Evolutionary conservation across 2,888 invertebrate genomes (phyloP).

Genomic region (Oscheius myriophilus): DNA sequence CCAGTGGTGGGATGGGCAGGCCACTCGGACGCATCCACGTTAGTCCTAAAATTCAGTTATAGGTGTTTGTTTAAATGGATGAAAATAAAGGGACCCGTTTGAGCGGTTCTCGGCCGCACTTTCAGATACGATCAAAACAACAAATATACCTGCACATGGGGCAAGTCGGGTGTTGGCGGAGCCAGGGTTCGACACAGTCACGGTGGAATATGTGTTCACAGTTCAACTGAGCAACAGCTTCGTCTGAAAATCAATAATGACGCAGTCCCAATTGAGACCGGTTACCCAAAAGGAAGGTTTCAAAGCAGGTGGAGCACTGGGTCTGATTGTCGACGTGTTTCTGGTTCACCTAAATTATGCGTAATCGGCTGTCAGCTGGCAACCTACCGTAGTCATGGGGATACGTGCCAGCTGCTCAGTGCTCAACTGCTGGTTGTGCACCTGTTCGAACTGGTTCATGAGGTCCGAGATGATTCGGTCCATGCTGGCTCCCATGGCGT

Average conservation of each 20-base stretch:
- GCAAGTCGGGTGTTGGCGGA: slow-evolving; percentile 44
- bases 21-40: slow-evolving; percentile 15
- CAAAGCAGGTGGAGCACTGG: slow-evolving; percentile 60
- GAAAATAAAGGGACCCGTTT: no score
- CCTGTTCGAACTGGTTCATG: slow-evolving; percentile 19
- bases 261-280: not conserved
- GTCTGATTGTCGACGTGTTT: slow-evolving; percentile 50
- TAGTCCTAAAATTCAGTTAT: not conserved
- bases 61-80: not conserved
- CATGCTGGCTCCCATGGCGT: slow-evolving; percentile 22
- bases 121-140: no score
- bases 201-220: slow-evolving; percentile 56
- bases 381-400: slow-evolving; percentile 19
- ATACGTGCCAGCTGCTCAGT: slow-evolving; percentile 17
- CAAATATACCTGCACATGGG: slow-evolving; percentile 39
- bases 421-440: not conserved
- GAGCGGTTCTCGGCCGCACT: no score
- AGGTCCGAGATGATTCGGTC: slow-evolving; percentile 19
- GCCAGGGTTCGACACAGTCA: slow-evolving; percentile 56
- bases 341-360: slow-evolving; percentile 33
- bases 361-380: not conserved
- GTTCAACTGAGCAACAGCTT: slow-evolving; percentile 44
- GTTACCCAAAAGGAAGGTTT: slow-evolving; percentile 45
- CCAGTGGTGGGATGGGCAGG: not conserved
- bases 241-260: slow-evolving; percentile 32